Evolutionary conservation across 2,113 vertebrate genomes (phyloP).

Genomic region (Australoheros scitulus): DNA sequence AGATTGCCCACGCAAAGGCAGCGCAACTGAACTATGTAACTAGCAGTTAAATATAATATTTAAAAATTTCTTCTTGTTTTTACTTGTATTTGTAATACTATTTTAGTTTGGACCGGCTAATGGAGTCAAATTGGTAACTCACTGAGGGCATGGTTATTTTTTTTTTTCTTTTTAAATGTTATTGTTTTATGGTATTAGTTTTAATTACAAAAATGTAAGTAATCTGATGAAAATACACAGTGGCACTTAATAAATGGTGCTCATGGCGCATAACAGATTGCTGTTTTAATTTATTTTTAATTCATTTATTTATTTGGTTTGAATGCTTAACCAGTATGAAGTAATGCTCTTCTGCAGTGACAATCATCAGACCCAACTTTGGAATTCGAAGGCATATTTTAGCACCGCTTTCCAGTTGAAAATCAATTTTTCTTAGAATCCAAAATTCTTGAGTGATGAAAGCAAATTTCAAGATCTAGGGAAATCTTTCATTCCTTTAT

Average conservation of each 20-base stretch:
- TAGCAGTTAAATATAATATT: too few species aligned
- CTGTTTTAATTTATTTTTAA: background rate
- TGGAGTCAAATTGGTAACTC: background rate
- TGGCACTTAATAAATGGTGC: too few species aligned
- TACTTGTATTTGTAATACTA: background rate
- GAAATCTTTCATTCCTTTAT: background rate
- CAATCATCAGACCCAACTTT: background rate
- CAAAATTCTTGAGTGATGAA: background rate
- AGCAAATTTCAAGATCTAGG: slow-evolving; percentile 9
- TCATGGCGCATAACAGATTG: background rate
- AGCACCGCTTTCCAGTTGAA: background rate
- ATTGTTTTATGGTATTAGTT: too few species aligned
- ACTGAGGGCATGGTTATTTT: too few species aligned
- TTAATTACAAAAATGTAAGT: too few species aligned
- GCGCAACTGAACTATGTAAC: too few species aligned
- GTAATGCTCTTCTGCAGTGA: background rate
- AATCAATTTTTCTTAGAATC: background rate
- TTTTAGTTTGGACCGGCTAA: background rate
- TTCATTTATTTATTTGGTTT: background rate
- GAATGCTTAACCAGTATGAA: background rate
- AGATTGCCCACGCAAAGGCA: too few species aligned
- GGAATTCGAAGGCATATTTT: background rate
- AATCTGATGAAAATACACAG: too few species aligned
- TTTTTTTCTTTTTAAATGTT: too few species aligned
- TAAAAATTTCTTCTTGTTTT: background rate